Conservation (phyloP, 2,113 vertebrate species). For the Carollia perspicillata region DNA sequence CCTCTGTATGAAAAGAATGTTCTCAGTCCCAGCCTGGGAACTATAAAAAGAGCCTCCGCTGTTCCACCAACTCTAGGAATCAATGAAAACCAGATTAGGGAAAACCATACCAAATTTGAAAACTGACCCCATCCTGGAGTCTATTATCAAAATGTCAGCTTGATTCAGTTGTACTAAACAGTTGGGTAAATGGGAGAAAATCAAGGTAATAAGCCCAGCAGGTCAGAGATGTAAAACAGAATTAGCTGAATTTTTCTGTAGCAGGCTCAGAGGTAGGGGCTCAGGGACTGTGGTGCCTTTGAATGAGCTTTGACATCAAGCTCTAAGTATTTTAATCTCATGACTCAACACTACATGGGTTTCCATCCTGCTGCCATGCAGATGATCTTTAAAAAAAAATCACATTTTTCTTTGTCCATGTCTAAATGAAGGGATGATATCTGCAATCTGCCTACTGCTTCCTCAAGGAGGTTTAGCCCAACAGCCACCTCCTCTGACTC, state of each 20-base stretch:
- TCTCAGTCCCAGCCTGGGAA: conserved; percentile 55
- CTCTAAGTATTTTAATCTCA: not conserved
- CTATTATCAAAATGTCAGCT: conserved; percentile 66
- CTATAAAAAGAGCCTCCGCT: conserved; percentile 45
- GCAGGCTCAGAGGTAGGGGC: not conserved
- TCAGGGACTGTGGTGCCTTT: not conserved
- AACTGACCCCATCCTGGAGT: conserved; percentile 61
- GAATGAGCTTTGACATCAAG: not conserved
- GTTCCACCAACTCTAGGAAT: conserved; percentile 62
- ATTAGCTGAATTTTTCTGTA: not conserved
- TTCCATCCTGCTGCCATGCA: not conserved
- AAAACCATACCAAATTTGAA: conserved; percentile 61
- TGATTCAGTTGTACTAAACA: conserved; percentile 61
- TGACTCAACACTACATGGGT: not conserved
- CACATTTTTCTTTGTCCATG: not conserved
- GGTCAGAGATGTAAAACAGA: conserved; percentile 33
- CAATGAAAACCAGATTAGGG: conserved; percentile 74
- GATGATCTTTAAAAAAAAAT: not conserved
- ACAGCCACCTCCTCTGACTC: not conserved
- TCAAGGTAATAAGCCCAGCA: not conserved
- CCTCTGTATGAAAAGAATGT: not conserved
- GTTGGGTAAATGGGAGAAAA: not conserved
- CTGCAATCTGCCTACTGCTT: not conserved
- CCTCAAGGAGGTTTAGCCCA: not conserved
- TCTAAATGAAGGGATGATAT: not conserved